Evolutionary conservation across 1,140 invertebrate species (phyloP).

Genomic region (Cotesia chilonis): DNA sequence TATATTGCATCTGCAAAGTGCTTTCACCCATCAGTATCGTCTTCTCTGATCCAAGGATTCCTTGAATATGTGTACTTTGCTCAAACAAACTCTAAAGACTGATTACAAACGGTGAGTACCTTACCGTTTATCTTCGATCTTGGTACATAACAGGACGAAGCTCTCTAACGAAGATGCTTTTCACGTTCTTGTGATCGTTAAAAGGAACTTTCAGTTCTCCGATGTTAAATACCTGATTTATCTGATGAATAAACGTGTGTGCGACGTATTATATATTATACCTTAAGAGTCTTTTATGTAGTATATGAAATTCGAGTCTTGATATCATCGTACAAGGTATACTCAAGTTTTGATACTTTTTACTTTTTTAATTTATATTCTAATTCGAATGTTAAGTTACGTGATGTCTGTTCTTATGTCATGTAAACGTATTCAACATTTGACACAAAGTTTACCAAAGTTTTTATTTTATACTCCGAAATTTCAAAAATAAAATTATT

Average conservation of each 20-base stretch:
- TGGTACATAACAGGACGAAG: not conserved
- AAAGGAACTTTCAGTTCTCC: not conserved
- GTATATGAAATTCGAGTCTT: too few species aligned
- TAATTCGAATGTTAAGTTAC: too few species aligned
- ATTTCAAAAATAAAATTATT: too few species aligned
- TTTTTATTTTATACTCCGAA: too few species aligned
- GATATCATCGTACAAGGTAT: too few species aligned
- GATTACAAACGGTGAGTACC: constrained; percentile 41
- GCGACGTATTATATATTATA: not conserved
- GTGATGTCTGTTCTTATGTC: too few species aligned
- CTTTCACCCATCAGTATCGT: constrained; percentile 23
- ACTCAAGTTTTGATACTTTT: too few species aligned
- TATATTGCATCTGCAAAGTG: constrained; percentile 20
- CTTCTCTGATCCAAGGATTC: not conserved
- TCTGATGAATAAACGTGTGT: constrained; percentile 6
- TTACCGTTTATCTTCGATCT: constrained; percentile 1
- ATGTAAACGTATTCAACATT: too few species aligned
- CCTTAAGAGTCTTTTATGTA: too few species aligned
- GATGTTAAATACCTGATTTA: not conserved
- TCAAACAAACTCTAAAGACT: constrained; percentile 40
- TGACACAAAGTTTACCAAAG: too few species aligned
- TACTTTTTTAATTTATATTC: too few species aligned
- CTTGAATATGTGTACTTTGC: constrained; percentile 34
- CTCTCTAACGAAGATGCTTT: constrained; percentile 26
- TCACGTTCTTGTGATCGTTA: constrained; percentile 17